Conservation (phyloP, 2,888 invertebrate species). For the Laothoe populi region DNA sequence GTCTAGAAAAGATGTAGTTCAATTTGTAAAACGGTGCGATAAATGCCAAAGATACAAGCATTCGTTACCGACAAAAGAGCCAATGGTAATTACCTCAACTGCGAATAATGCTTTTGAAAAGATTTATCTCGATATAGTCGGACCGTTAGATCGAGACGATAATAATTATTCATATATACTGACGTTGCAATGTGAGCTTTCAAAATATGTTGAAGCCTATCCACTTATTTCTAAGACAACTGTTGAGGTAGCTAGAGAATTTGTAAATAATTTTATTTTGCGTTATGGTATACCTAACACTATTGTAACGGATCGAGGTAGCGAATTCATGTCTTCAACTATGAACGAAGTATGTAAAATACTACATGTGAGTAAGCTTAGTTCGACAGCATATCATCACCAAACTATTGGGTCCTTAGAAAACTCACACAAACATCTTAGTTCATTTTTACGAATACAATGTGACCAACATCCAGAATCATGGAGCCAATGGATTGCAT, state of each 20-base stretch:
- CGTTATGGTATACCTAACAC: slow-evolving; percentile 24
- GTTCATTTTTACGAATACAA: slow-evolving; percentile 30
- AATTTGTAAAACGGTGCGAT: too few species aligned
- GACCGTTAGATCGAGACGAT: too few species aligned
- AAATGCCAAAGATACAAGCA: too few species aligned
- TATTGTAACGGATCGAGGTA: slow-evolving; percentile 31
- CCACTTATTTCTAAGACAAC: too few species aligned
- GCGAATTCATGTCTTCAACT: slow-evolving; percentile 31
- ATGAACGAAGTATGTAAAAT: slow-evolving; percentile 33
- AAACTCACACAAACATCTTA: slow-evolving; percentile 31
- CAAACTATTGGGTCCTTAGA: slow-evolving; percentile 31
- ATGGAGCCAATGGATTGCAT: slow-evolving; percentile 36
- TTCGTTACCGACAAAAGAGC: too few species aligned
- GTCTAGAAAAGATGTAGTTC: too few species aligned
- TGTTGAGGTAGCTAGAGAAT: too few species aligned
- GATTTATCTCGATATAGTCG: too few species aligned
- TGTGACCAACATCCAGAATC: slow-evolving; percentile 19
- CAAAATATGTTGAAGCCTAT: slow-evolving; percentile 19
- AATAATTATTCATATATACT: too few species aligned
- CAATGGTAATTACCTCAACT: slow-evolving; percentile 36
- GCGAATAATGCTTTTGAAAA: slow-evolving; percentile 37
- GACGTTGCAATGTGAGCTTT: slow-evolving; percentile 34
- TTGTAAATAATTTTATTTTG: slow-evolving; percentile 33
- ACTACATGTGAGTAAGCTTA: slow-evolving; percentile 29
- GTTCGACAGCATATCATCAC: slow-evolving; percentile 34